Base-by-base conservation (phyloP, 1,140 invertebrate species). In the Bombus confusus region DNA sequence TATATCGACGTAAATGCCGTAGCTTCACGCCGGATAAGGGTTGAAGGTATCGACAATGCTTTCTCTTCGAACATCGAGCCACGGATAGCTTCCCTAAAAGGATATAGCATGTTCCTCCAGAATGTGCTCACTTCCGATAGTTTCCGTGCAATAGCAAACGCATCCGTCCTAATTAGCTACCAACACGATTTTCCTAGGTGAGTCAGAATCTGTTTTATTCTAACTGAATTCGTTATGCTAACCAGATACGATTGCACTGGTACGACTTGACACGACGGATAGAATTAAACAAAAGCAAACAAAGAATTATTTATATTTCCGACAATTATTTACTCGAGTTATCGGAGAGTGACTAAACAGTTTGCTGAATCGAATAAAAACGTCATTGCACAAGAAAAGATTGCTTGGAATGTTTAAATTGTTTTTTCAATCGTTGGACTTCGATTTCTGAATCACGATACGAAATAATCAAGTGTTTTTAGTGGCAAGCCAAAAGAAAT, bases 31-130 rank as follows among this genome's bases (percentile, higher is more conserved):
- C 76, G 84, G 80, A 80, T 83, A 76, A 76, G 57, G 73, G 75
- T 87, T 59, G 78, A 84, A 78, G 52, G 47, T 75, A 88, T 90
- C 68, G 81, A 80, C 78, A 78, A 52, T 62, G 73, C 79, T 85
- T 86, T 80, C 86, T 72, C 28, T 22, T 79, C 86, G 76, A 52
- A 39, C 34, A 75, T 37, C 75, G 25, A 73, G 31, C 31, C 28
- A 12, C 34, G 72, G n/a, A 80, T 80, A 41, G 72, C 59, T 69
- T 18, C n/a, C 10, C 43, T 59, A 69, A 74, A 85, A 81, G 78
- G 13, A 22, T 47, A 41, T 37, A 57, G 39, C 34, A 22, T 25
- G 47, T 3, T 64, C 28, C 28, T 28, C 62, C 25, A 28, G 66
- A 68, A 83, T 74, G 22, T 47, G 22, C 22, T 47, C 22, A 34